Conservation (phyloP, 2,888 invertebrate species). For the Chymomyza procnemis region DNA sequence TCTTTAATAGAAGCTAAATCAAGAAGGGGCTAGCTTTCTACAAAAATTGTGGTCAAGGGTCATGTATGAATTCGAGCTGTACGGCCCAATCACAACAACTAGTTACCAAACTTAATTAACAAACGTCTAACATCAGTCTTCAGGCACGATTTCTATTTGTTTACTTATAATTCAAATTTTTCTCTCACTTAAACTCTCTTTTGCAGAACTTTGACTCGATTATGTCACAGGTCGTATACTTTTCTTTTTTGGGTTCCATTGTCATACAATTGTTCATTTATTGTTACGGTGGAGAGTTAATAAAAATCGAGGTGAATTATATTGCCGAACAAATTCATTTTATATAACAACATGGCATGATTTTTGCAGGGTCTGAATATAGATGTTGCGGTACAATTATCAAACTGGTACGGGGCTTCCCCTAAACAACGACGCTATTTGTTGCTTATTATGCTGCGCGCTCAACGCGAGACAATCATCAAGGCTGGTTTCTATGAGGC, state of each 20-base stretch:
- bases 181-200: neutral
- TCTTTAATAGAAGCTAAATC: too few relatives aligned
- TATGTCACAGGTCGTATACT: constrained; percentile 64
- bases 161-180: neutral
- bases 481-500: constrained; percentile 75
- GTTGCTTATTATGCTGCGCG: constrained; percentile 62
- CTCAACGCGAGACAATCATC: constrained; percentile 71
- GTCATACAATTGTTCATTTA: constrained; percentile 75
- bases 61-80: too few relatives aligned
- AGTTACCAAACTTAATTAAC: too few relatives aligned
- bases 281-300: constrained; percentile 76
- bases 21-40: too few relatives aligned
- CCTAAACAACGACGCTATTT: constrained; percentile 65
- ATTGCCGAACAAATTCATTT: neutral
- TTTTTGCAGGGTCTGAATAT: constrained; percentile 66
- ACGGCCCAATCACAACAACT: too few relatives aligned
- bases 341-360: neutral
- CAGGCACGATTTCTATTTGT: too few relatives aligned
- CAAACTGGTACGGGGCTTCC: constrained; percentile 69
- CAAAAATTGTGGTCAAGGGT: too few relatives aligned
- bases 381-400: constrained; percentile 65
- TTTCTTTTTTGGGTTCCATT: constrained; percentile 68
- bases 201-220: constrained; percentile 62
- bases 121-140: too few relatives aligned
- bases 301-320: constrained; percentile 67